Conservation (phyloP, 2,113 vertebrate genomes). For the Percopsis transmontana region DNA sequence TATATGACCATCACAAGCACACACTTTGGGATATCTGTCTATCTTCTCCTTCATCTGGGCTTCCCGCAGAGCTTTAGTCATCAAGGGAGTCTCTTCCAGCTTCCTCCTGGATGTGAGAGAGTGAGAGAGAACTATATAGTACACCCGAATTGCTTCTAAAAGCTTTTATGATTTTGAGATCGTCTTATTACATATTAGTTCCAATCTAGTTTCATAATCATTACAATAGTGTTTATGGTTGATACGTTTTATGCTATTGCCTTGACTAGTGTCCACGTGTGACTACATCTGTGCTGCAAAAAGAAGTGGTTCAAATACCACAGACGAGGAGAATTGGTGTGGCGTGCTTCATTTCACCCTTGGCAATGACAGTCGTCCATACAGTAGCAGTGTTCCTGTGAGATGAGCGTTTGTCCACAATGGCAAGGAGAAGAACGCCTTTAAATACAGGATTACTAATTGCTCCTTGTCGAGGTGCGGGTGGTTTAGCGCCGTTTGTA, state of each 20-base stretch:
- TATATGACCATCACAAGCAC: conserved; percentile 1
- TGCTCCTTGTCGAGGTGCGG: conserved; percentile 20
- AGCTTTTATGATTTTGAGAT: not conserved
- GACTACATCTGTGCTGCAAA: not conserved
- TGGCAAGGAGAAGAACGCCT: conserved; percentile 40
- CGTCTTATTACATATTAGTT: not conserved
- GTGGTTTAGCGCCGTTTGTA: too few relatives aligned
- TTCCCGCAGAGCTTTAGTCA: conserved; percentile 86
- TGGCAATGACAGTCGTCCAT: conserved; percentile 66
- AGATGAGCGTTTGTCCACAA: conserved; percentile 38
- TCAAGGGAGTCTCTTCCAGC: conserved; percentile 89
- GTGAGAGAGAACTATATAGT: conserved; percentile 1
- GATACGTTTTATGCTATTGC: too few relatives aligned
- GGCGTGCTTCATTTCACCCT: conserved; percentile 60
- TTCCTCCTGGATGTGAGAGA: conserved; percentile 74
- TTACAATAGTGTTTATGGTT: conserved; percentile 38
- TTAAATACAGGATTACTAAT: conserved; percentile 30
- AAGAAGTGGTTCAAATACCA: conserved; percentile 14
- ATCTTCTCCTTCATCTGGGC: conserved; percentile 87
- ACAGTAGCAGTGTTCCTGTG: conserved; percentile 45
- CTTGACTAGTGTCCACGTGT: not conserved
- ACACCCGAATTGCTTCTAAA: too few relatives aligned
- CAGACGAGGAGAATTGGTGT: conserved; percentile 49
- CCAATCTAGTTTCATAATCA: not conserved
- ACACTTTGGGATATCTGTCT: conserved; percentile 89